These are phyloP conservation scores for Leptothorax acervorum DNA, from an alignment of 2,888 invertebrate species.

Conservation along the genomic window DNA sequence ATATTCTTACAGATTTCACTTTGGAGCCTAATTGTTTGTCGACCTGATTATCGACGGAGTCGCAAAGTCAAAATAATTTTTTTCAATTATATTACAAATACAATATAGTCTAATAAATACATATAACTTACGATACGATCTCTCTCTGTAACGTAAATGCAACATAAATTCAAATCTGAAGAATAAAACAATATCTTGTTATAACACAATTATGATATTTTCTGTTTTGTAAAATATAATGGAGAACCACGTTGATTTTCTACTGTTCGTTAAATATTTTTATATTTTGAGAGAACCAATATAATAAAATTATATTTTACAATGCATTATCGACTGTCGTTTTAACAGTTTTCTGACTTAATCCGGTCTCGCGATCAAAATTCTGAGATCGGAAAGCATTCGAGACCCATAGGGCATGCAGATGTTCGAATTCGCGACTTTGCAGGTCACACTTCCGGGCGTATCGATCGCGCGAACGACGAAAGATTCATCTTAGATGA, in stretches of 20 bases:
- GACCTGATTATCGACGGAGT: constrained; percentile 3
- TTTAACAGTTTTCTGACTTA: not conserved
- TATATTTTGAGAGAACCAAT: not conserved
- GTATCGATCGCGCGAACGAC: constrained; percentile 15
- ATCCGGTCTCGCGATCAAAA: not conserved
- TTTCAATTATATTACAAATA: constrained; percentile 9
- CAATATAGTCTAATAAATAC: not conserved
- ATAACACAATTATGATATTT: not conserved
- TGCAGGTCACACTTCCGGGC: not conserved
- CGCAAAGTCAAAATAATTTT: constrained; percentile 1
- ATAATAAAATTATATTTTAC: not conserved
- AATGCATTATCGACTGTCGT: constrained; percentile 15
- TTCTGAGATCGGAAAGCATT: not conserved
- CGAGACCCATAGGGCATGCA: not conserved
- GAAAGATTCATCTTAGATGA: constrained; percentile 50
- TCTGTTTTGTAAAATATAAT: not conserved
- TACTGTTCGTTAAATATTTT: not conserved
- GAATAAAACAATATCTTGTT: not conserved
- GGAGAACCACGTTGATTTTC: not conserved
- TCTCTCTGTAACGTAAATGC: not conserved
- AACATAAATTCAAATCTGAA: not conserved
- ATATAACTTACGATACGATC: not conserved
- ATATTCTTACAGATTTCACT: not conserved
- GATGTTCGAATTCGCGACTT: constrained; percentile 13
- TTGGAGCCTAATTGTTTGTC: not conserved